Percentiles rank a stretch among this genome's conserved stretches.
These are phyloP conservation scores for Sinocyclocheilus anophthalmus DNA, from an alignment of 2,113 vertebrate genomes.

Conservation along the genomic window DNA sequence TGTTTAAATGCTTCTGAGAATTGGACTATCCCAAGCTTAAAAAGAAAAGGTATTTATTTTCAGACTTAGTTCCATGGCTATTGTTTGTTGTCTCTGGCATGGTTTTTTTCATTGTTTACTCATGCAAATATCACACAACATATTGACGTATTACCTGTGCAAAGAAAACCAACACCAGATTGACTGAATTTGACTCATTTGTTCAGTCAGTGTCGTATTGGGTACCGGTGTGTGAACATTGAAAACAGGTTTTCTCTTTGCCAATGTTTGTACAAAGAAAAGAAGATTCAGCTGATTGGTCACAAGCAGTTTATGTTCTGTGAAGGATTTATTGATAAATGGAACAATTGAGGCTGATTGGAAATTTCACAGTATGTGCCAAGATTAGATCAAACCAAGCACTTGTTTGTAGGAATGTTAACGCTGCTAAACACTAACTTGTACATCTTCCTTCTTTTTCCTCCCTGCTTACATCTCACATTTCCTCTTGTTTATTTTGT, in stretches of 20 bases:
- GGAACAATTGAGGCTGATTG: conserved; percentile 24
- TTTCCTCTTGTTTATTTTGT: conserved; percentile 58
- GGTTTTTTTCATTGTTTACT: conserved; percentile 59
- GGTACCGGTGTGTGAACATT: conserved; percentile 51
- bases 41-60: conserved; percentile 76
- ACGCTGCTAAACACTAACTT: conserved; percentile 68
- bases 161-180: conserved; percentile 54
- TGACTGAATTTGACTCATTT: conserved; percentile 56
- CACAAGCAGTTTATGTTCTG: conserved; percentile 57
- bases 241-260: conserved; percentile 42
- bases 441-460: conserved; percentile 58
- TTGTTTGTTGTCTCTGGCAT: conserved; percentile 59
- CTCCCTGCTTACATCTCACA: conserved; percentile 54
- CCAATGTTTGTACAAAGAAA: conserved; percentile 44
- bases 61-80: conserved; percentile 62
- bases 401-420: conserved; percentile 65
- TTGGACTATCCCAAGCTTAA: conserved; percentile 61
- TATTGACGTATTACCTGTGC: conserved; percentile 61
- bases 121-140: conserved; percentile 62
- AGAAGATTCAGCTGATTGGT: conserved; percentile 51
- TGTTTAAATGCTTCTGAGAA: conserved; percentile 63
- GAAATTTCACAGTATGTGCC: conserved; percentile 65
- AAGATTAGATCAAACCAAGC: conserved; percentile 64
- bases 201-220: conserved; percentile 63
- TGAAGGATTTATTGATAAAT: conserved; percentile 41